Evolutionary conservation across 2,797 vertebrate species (phyloP), one percentile per base, ranked within the genome.

Genomic region (Craterocephalus amniculus): DNA sequence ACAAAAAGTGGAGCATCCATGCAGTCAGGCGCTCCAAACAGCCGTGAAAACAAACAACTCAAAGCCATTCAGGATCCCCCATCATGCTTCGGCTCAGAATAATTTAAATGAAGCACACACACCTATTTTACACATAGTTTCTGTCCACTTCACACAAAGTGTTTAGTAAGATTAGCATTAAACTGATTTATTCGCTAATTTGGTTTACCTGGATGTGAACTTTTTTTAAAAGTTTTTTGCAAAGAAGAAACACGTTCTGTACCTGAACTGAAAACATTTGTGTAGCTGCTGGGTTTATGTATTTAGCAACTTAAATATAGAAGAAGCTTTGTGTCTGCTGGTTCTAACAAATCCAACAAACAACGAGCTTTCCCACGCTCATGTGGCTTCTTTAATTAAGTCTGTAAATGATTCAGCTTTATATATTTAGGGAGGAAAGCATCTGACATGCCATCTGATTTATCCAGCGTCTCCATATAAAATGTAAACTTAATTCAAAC

Each of bases 1-100:
- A 80, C 86, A 87, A 80, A 86, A 58, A 57, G 58, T 20, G 0
- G 56, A 79, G 66, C 71, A 70, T 84, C 62, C 72, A 38, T 80
- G 60, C 68, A 56, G 36, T 58, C 38, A 6, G 68, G 13, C 57
- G 43, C 20, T 7, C 43, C 54, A 74, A 82, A 72, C 57, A 71
- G 18, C 14, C 26, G 6, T 34, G 58, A 68, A 74, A 77, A 71
- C 59, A 75, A 72, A 81, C 69, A 16, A 9, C 58, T 11, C 66
- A 48, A 72, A 22, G 26, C 11, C 32, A 16, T 10, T 59, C 31
- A 65, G 52, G 66, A 57, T 78, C 72, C 43, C 20, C 51, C 6
- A 18, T 14, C 18, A 1, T 58, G 38, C 27, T 40, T 45, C 63
- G 48, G 27, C 14, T n/a, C 4, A 35, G 36, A 27, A 36, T 26